A percentile compares a stretch with the other conserved stretches of the same genome.
Conservation (phyloP, 2,113 vertebrate genomes). For the Verasper variegatus region DNA sequence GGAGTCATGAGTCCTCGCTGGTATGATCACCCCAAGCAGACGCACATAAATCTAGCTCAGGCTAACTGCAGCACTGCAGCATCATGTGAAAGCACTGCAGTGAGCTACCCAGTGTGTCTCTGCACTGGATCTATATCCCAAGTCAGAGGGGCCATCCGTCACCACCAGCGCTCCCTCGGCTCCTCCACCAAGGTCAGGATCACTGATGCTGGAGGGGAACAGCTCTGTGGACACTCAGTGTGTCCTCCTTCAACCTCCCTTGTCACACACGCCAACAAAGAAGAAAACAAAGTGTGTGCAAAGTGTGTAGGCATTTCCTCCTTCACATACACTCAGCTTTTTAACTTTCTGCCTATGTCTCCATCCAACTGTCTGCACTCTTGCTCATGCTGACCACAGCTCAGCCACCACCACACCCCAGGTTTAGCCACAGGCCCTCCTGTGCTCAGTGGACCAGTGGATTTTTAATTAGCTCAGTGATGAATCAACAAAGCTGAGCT, state of each 20-base stretch:
- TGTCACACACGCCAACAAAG: background rate
- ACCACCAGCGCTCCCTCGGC: conserved; percentile 21
- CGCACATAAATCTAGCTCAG: conserved; percentile 31
- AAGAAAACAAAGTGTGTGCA: background rate
- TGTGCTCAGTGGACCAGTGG: conserved; percentile 55
- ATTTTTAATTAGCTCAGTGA: conserved; percentile 66
- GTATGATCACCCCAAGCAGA: conserved; percentile 38
- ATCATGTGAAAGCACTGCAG: conserved; percentile 50
- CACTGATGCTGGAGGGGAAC: conserved; percentile 14
- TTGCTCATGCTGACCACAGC: conserved; percentile 26
- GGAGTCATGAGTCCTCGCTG: conserved; percentile 26
- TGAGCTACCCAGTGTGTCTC: conserved; percentile 24
- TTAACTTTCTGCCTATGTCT: conserved; percentile 1
- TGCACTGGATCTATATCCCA: conserved; percentile 41
- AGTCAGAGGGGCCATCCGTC: conserved; percentile 55
- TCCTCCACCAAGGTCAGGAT: conserved; percentile 62
- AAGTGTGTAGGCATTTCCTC: background rate
- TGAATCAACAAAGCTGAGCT: conserved; percentile 62
- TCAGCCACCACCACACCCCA: conserved; percentile 16
- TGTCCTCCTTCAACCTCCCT: conserved; percentile 6
- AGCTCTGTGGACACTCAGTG: conserved; percentile 10
- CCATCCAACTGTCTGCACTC: conserved; percentile 5
- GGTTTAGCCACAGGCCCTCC: conserved; percentile 52
- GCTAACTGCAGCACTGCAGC: conserved; percentile 57
- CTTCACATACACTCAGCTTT: background rate